Base-by-base conservation (phyloP, 2,113 vertebrate genomes). In the Equus przewalskii region DNA sequence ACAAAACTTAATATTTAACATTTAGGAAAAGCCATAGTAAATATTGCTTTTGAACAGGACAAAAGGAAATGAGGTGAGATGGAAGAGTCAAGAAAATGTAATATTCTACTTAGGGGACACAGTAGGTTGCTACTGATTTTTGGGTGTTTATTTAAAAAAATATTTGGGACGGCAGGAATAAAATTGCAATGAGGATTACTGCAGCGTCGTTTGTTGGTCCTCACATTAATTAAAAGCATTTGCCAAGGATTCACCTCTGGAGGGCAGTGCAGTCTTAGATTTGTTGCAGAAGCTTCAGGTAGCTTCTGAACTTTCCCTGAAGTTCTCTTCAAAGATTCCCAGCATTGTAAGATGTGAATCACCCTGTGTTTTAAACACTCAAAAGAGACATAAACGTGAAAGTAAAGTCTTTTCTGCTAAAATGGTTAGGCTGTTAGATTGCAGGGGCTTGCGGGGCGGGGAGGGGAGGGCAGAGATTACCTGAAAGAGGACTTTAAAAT, bases 181-280 rank as follows among this genome's bases (percentile, higher is more conserved):
- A 49, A 95, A 56, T 44, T 65, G 12, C 15, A 76, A 1, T 36
- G 69, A 79, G 26, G 18, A 15, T 72, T 44, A 14, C 24, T 21
- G 2, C 15, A 58, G 28, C 36, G 1, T 13, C 13, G 49, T 44
- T 67, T 7, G 44, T 69, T 30, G 16, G 24, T 62, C 26, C 56
- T 72, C 36, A 2, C 69, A 16, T 82, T 58, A 33, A 92, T 90
- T 67, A 30, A 51, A 80, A 64, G 67, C 64, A 11, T 65, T 76
- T 97, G 92, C 94, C 69, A 60, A 62, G 49, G 36, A 97, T 15
- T 96, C 36, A 73, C 97, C 98, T 97, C 97, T 97, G 97, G 98
- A 97, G 98, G 98, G 98, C 96, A 97, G 89, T 97, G 62, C 79
- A 94, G 96, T 64, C 91, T 91, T 89, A 82, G 1, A 30, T 87